Percentiles rank a stretch among this genome's conserved stretches.
Conservation (phyloP, 1,140 invertebrate genomes). For the Protaetia brevitarsis region DNA sequence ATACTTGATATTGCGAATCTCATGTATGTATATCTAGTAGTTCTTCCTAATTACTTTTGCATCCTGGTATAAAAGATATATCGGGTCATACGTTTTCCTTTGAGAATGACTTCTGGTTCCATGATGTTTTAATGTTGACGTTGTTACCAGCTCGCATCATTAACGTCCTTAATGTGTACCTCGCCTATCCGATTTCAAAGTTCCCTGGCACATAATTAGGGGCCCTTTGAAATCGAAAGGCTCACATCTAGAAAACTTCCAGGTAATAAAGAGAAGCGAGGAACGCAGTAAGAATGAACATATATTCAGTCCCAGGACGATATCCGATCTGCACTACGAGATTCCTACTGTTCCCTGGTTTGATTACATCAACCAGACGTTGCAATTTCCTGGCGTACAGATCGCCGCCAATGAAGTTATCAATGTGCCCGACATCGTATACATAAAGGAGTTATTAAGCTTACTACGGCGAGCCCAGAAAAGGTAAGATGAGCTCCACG, state of each 20-base stretch:
- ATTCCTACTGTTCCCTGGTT: slow-evolving; percentile 66
- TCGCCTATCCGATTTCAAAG: too few species aligned
- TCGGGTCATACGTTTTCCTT: too few species aligned
- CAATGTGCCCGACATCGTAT: slow-evolving; percentile 49
- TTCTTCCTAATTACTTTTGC: too few species aligned
- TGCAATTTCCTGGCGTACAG: slow-evolving; percentile 54
- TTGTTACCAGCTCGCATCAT: too few species aligned
- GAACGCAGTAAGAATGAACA: slow-evolving; percentile 54
- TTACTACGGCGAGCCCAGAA: slow-evolving; percentile 30
- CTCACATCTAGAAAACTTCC: not conserved
- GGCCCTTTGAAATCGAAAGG: not conserved
- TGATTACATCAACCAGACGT: slow-evolving; percentile 74
- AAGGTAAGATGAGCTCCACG: slow-evolving; percentile 29
- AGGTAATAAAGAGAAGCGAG: slow-evolving; percentile 11
- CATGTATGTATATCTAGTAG: too few species aligned
- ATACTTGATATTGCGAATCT: too few species aligned
- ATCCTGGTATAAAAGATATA: too few species aligned
- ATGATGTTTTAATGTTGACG: too few species aligned
- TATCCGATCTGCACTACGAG: slow-evolving; percentile 67
- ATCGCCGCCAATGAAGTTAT: slow-evolving; percentile 71
- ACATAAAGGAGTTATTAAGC: slow-evolving; percentile 34
- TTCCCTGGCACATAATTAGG: not conserved
- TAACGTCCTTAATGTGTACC: too few species aligned
- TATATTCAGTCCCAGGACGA: slow-evolving; percentile 82
- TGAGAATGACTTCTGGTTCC: too few species aligned